Evolutionary conservation across 2,113 vertebrate genomes (phyloP).

Genomic region (Aldabrachelys gigantea): DNA sequence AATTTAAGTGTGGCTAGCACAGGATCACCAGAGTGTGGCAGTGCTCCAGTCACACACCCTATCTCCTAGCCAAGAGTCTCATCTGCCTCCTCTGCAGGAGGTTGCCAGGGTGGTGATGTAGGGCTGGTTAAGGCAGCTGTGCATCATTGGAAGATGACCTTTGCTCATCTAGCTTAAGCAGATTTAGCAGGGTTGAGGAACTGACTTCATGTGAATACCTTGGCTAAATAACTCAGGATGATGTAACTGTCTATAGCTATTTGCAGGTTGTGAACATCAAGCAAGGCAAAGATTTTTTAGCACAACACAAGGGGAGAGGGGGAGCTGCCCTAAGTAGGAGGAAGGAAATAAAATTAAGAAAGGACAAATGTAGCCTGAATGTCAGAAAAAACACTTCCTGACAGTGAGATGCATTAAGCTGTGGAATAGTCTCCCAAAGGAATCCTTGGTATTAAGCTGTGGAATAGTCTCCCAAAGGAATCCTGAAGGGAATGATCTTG

Average conservation of each 20-base stretch:
- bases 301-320: neutral
- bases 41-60: neutral
- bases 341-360: fast-evolving
- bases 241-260: neutral
- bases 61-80: neutral
- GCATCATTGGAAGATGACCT: neutral
- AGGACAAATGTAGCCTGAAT: neutral
- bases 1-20: neutral
- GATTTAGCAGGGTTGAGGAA: neutral
- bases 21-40: neutral
- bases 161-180: neutral
- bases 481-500: neutral
- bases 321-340: neutral
- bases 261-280: neutral
- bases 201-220: neutral
- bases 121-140: neutral
- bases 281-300: neutral
- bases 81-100: neutral
- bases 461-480: neutral
- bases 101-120: neutral
- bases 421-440: neutral
- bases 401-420: fast-evolving
- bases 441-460: neutral
- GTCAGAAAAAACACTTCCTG: neutral
- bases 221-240: neutral